These are phyloP conservation scores for Coelopa frigida DNA, from an alignment of 1,140 invertebrate genomes.

Conservation along the genomic window DNA sequence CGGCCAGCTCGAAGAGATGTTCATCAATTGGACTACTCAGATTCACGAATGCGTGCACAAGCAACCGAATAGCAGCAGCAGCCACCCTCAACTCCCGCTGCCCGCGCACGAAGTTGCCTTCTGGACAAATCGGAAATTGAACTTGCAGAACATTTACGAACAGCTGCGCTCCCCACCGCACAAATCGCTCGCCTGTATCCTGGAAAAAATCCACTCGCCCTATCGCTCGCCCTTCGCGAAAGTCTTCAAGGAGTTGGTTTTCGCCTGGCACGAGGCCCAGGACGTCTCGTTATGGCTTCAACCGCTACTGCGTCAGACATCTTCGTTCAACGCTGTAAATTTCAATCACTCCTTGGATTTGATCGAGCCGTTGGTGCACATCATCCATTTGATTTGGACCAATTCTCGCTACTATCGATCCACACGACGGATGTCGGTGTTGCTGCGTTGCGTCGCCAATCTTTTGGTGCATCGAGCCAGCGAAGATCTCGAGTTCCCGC, in stretches of 20 bases:
- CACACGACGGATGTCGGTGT: conserved; percentile 63
- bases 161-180: conserved; percentile 71
- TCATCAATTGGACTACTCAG: conserved; percentile 70
- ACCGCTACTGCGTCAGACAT: conserved; percentile 51
- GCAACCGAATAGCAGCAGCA: conserved; percentile 1
- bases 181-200: conserved; percentile 66
- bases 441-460: conserved; percentile 67
- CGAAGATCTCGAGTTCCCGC: conserved; percentile 47
- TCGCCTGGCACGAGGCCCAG: conserved; percentile 56
- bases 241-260: conserved; percentile 59
- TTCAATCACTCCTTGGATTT: conserved; percentile 53
- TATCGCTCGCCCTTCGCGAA: conserved; percentile 65
- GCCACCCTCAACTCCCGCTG: conserved; percentile 39
- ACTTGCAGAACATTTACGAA: conserved; percentile 77
- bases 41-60: conserved; percentile 51
- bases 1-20: conserved; percentile 62
- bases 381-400: conserved; percentile 77
- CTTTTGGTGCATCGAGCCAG: conserved; percentile 56
- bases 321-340: conserved; percentile 61
- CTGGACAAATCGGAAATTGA: conserved; percentile 59
- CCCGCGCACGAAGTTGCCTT: conserved; percentile 68
- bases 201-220: conserved; percentile 65
- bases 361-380: conserved; percentile 62
- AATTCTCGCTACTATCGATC: conserved; percentile 76
- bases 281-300: conserved; percentile 64